A percentile compares a stretch with the other conserved stretches of the same genome.
Evolutionary conservation across 2,113 vertebrate genomes (phyloP).

Genomic region (Poecilia latipinna): DNA sequence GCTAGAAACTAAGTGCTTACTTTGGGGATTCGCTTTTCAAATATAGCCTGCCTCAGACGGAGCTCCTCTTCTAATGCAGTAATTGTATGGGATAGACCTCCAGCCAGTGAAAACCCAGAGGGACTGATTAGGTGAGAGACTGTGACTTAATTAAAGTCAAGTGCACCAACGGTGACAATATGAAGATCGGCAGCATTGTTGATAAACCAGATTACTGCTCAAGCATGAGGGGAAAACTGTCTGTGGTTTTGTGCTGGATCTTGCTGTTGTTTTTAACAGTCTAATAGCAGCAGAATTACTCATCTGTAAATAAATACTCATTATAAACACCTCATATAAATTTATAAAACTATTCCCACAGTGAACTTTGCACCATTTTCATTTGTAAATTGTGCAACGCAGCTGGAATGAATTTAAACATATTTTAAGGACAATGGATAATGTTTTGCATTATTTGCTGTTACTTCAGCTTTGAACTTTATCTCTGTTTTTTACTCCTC

Average conservation of each 20-base stretch:
- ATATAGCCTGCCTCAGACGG: slow-evolving; percentile 24
- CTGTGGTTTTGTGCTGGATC: background rate
- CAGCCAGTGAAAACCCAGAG: slow-evolving; percentile 44
- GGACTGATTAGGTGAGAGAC: slow-evolving; percentile 50
- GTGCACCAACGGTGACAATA: slow-evolving; percentile 21
- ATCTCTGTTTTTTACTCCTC: background rate
- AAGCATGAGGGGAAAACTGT: background rate
- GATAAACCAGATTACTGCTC: slow-evolving; percentile 5
- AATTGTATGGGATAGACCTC: slow-evolving; percentile 38
- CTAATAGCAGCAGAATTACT: no score
- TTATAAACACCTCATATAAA: no score
- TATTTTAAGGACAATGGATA: background rate
- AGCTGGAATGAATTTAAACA: background rate
- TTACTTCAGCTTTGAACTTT: background rate
- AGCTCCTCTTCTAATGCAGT: slow-evolving; percentile 13
- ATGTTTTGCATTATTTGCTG: background rate
- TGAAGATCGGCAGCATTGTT: slow-evolving; percentile 13
- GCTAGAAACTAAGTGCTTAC: slow-evolving; percentile 8
- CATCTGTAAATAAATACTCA: no score
- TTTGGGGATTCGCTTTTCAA: slow-evolving; percentile 30
- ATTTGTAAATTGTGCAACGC: background rate
- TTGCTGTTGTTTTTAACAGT: background rate
- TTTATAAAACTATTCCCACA: no score
- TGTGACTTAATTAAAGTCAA: slow-evolving; percentile 46
- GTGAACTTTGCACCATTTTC: no score